phyloP scores from a whole-genome alignment of 2,888 invertebrate species.

The Conchocele bisecta region DNA sequence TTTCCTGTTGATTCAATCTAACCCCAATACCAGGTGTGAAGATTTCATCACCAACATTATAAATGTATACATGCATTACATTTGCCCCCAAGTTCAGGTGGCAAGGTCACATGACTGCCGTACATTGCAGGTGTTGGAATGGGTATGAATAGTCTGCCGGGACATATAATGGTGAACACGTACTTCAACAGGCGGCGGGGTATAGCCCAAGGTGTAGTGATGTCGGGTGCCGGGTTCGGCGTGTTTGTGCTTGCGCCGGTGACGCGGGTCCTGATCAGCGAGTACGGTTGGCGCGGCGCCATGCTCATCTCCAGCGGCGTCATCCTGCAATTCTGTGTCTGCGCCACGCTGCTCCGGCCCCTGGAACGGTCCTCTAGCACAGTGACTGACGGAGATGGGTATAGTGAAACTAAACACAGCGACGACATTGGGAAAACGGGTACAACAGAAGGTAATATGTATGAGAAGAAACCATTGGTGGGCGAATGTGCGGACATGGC shows the following conservation, averaged over 20 bases:
- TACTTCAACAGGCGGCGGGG: conserved; percentile 62
- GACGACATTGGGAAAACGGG: neutral
- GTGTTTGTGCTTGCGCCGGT: conserved; percentile 56
- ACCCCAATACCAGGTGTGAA: too few species aligned
- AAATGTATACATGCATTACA: too few species aligned
- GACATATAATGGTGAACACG: conserved; percentile 59
- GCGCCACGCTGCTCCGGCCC: conserved; percentile 54
- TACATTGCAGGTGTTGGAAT: conserved; percentile 57
- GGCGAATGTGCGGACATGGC: neutral
- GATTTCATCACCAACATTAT: too few species aligned
- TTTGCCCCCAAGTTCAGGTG: too few species aligned
- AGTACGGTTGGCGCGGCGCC: conserved; percentile 58
- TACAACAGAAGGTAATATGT: too few species aligned
- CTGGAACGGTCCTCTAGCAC: neutral
- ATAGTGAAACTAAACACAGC: neutral
- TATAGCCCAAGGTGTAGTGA: conserved; percentile 61
- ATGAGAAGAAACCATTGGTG: neutral
- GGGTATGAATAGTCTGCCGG: conserved; percentile 59
- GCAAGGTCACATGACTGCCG: too few species aligned
- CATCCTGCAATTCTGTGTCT: conserved; percentile 57
- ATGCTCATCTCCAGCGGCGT: conserved; percentile 54
- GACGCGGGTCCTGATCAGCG: conserved; percentile 36
- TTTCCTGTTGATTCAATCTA: too few species aligned
- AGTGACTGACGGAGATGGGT: neutral
- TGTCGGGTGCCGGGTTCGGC: conserved; percentile 63